Evolutionary conservation across 2,797 vertebrate genomes (phyloP).

Genomic region (Aldrovandia affinis): DNA sequence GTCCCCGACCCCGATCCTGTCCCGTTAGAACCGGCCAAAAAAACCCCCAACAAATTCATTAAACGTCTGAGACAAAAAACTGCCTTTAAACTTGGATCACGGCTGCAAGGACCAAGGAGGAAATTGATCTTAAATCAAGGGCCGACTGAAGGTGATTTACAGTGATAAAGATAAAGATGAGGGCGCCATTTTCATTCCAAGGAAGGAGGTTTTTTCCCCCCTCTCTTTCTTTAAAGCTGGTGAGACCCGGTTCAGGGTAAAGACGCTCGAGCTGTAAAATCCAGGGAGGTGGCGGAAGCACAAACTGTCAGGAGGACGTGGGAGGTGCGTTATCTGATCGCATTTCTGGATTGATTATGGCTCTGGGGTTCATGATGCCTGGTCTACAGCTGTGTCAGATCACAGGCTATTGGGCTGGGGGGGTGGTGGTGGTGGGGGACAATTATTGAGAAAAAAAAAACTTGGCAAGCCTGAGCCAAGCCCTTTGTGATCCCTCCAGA

Average conservation of each 20-base stretch:
- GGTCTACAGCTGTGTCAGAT: constrained; percentile 35
- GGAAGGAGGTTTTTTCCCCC: constrained; percentile 20
- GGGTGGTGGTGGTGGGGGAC: background rate
- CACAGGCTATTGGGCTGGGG: constrained; percentile 2
- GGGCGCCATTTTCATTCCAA: constrained; percentile 43
- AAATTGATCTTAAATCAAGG: constrained; percentile 32
- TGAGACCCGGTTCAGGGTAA: background rate
- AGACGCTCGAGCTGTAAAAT: constrained; percentile 8
- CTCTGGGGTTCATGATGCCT: constrained; percentile 29
- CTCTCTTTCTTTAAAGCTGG: background rate
- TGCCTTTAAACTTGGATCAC: constrained; percentile 12
- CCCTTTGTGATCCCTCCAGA: constrained; percentile 4
- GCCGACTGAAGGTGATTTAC: constrained; percentile 30
- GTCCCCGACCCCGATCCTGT: background rate
- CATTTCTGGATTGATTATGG: constrained; percentile 16
- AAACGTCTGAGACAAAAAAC: background rate
- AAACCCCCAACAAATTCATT: background rate
- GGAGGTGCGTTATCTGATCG: constrained; percentile 23
- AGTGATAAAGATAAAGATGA: constrained; percentile 48
- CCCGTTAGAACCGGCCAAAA: background rate
- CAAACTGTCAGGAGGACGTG: constrained; percentile 6
- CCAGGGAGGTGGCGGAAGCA: background rate
- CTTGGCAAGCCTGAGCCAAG: background rate
- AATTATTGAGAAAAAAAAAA: background rate
- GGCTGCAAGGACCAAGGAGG: background rate